Base-by-base conservation (phyloP, 2,113 vertebrate genomes). In the Tinamus guttatus region DNA sequence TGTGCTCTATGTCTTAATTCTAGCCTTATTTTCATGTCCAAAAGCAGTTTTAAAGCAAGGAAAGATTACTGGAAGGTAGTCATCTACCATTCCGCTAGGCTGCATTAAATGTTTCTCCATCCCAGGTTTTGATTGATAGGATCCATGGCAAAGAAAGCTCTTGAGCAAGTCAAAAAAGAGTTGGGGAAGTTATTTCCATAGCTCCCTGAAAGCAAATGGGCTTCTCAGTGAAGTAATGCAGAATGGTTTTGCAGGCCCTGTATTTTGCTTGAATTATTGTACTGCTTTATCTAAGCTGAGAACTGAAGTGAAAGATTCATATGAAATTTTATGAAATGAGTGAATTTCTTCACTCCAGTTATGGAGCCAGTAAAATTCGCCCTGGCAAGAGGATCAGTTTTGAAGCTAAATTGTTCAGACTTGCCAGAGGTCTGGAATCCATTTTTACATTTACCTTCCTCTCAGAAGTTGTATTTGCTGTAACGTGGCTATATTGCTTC, bases 261-360 rank as follows among this genome's bases (percentile, higher is more conserved):
- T 17, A 19, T 93, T 96, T 94, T 85, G 18, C 76, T 28, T 76
- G 58, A 83, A 45, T 85, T 85, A 70, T 62, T 86, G 56, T n/a
- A 38, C 64, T 86, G n/a, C 68, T 95, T 84, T 91, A 85, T 90
- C 79, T 79, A 83, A 90, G 62, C 13, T 75, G 87, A 92, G 83
- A 86, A 90, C 68, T 93, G 56, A 76, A 93, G 84, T 82, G 63
- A 91, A 95, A 93, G n/a, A 89, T 85, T 91, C 75, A 81, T 87
- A 68, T 13, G 76, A 79, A 73, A 7, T 65, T 94, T 94, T 91
- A 85, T 88, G 49, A 76, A 83, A 94, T 41, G 45, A 43, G 81
- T 83, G 79, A 80, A 49, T 88, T 91, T 93, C 54, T 90, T 93
- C 63, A 40, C 40, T 84, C 41, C 81, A n/a, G 30, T 84, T 86